phyloP scores from a whole-genome alignment of 2,113 vertebrate genomes.

The Phodopus roborovskii region DNA sequence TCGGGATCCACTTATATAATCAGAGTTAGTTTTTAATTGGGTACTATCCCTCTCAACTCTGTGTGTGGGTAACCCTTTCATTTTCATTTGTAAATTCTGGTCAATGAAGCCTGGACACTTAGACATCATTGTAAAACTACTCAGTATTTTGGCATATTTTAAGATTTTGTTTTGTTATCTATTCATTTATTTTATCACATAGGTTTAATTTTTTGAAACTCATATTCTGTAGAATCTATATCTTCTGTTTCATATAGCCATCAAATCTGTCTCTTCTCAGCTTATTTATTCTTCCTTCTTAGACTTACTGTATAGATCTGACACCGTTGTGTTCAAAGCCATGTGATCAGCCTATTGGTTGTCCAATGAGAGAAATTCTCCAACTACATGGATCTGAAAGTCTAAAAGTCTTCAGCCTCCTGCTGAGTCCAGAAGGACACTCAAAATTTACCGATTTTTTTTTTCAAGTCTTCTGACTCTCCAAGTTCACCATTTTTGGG shows the following conservation, averaged over 20 bases:
- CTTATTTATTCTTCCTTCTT: background rate
- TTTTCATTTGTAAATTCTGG: constrained; percentile 19
- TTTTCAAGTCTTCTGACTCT: background rate
- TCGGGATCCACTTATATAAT: background rate
- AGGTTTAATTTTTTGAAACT: background rate
- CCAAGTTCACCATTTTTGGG: background rate
- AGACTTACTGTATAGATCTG: background rate
- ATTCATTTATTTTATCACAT: background rate
- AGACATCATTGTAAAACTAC: background rate
- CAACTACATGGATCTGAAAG: background rate
- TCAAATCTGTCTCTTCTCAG: background rate
- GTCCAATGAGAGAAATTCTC: background rate
- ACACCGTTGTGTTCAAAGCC: background rate
- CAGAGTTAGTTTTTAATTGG: background rate
- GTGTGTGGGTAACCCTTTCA: background rate
- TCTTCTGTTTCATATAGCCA: background rate
- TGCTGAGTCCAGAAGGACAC: background rate
- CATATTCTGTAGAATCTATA: background rate
- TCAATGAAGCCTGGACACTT: background rate
- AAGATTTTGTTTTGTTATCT: background rate
- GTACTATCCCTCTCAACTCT: background rate
- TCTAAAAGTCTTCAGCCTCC: background rate
- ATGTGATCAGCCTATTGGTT: background rate
- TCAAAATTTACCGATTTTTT: background rate
- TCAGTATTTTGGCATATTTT: background rate